These are phyloP conservation scores for Nymphicus hollandicus DNA, from an alignment of 2,113 vertebrate genomes.

Conservation along the genomic window DNA sequence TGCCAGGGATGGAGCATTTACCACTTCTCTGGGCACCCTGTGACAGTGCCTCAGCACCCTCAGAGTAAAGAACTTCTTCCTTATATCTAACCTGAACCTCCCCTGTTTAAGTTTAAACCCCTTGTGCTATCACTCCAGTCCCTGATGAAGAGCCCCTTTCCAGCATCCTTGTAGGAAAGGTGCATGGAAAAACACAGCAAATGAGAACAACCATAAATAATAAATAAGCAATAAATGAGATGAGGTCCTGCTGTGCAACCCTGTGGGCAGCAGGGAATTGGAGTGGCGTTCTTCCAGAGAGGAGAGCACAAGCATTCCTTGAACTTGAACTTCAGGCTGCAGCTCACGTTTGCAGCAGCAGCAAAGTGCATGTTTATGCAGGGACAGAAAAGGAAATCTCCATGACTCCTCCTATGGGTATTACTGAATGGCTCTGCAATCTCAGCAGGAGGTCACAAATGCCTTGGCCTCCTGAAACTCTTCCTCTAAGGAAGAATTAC, in stretches of 20 bases:
- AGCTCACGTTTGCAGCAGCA: not conserved
- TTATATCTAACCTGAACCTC: not conserved
- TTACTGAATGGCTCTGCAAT: not conserved
- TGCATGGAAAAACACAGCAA: not conserved
- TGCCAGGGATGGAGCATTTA: not conserved
- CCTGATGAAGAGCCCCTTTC: not conserved
- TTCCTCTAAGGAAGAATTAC: not conserved
- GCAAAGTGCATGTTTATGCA: not conserved
- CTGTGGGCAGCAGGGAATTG: not conserved
- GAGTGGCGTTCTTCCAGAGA: not conserved
- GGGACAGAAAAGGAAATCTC: not conserved
- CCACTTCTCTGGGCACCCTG: not conserved
- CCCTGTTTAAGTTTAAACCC: not conserved
- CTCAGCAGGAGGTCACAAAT: not conserved
- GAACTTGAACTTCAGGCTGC: not conserved
- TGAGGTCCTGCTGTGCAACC: not conserved
- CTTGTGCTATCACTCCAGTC: not conserved
- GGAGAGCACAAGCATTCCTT: not conserved
- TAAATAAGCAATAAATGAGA: not conserved
- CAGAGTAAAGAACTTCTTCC: not conserved
- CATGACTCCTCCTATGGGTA: accelerated
- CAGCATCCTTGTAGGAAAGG: not conserved
- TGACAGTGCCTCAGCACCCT: not conserved
- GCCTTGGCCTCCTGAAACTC: not conserved
- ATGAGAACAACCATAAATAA: not conserved